Base-by-base conservation (phyloP, 2,113 vertebrate species). In the Ciconia stormi region DNA sequence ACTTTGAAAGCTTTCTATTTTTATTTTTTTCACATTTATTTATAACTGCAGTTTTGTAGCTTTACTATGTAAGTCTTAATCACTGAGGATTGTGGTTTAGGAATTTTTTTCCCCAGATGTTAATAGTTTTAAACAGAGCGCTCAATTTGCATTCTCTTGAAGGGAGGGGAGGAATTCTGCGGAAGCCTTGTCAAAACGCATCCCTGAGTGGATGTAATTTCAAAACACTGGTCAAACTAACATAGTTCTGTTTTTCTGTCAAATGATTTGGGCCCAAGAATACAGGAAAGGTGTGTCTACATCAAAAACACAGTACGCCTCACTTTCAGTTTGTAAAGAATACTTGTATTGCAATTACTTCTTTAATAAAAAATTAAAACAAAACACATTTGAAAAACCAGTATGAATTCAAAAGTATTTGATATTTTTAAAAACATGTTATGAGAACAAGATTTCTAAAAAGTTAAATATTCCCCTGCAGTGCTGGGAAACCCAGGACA, bases 1-100 rank as follows among this genome's bases (percentile, higher is more conserved):
- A 44, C 56, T 93, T 85, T 93, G 83, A 95, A 97, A 95, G 16
- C 23, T 89, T 91, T 95, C 69, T 90, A 34, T 46, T 92, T 90
- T 86, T 74, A 82, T 74, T 92, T 95, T 95, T 93, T 89, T 65
- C 74, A 59, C 25, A 20, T 93, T 87, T 85, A 92, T 95, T 89
- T 96, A 46, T 97, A 90, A 61, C 14, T 97, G 13, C 10, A 78
- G n/a, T 93, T 95, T 93, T 95, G 42, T 86, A 83, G 65, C 21
- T 96, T 95, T 89, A 36, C 82, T 40, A 38, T 79, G 16, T 78
- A 93, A 90, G 29, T 87, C 62, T 95, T 78, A 93, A 53, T 78
- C 18, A 29, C 69, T 90, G 65, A 73, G 49, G 13, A 83, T 93
- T 88, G 87, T 90, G 23, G 3, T 73, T 90, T 47, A 77, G n/a